These are phyloP conservation scores for Pleuronectes platessa DNA, from an alignment of 2,113 vertebrate genomes.

Conservation along the genomic window DNA sequence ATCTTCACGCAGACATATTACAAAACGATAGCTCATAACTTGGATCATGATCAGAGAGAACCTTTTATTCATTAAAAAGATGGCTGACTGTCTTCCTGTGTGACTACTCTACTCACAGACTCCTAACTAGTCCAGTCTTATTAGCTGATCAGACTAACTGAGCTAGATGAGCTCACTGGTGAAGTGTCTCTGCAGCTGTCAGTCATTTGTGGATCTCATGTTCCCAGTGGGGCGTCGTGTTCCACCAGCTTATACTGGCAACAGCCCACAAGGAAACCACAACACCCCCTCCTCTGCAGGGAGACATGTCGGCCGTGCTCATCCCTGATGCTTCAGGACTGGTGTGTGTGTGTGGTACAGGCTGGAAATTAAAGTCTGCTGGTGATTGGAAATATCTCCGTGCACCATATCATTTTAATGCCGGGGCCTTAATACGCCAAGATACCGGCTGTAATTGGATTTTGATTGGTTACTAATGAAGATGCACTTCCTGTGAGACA, in stretches of 20 bases:
- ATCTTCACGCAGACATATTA: too few relatives aligned
- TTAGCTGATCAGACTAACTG: slow-evolving; percentile 14
- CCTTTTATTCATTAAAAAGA: slow-evolving; percentile 3
- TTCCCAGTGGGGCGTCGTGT: slow-evolving; percentile 34
- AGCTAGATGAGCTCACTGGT: slow-evolving; percentile 2
- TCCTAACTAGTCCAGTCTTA: background rate
- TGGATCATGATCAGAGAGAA: too few relatives aligned
- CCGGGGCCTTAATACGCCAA: slow-evolving; percentile 78
- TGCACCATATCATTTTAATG: slow-evolving; percentile 81
- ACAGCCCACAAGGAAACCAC: slow-evolving; percentile 35
- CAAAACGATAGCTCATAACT: too few relatives aligned
- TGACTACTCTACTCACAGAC: background rate
- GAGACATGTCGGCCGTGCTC: slow-evolving; percentile 8
- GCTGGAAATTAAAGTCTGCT: slow-evolving; percentile 80
- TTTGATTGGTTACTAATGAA: slow-evolving; percentile 86
- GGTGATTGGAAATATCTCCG: slow-evolving; percentile 82
- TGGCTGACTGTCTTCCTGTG: background rate
- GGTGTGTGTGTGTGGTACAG: slow-evolving; percentile 42
- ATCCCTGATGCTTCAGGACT: slow-evolving; percentile 36
- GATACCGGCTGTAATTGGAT: slow-evolving; percentile 84
- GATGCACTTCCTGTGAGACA: slow-evolving; percentile 80
- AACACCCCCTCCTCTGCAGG: slow-evolving; percentile 13
- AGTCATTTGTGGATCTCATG: slow-evolving; percentile 43
- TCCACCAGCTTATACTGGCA: slow-evolving; percentile 36
- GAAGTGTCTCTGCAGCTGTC: slow-evolving; percentile 17